Conservation (phyloP, 2,888 invertebrate species). For the Cheilosia impressa region DNA sequence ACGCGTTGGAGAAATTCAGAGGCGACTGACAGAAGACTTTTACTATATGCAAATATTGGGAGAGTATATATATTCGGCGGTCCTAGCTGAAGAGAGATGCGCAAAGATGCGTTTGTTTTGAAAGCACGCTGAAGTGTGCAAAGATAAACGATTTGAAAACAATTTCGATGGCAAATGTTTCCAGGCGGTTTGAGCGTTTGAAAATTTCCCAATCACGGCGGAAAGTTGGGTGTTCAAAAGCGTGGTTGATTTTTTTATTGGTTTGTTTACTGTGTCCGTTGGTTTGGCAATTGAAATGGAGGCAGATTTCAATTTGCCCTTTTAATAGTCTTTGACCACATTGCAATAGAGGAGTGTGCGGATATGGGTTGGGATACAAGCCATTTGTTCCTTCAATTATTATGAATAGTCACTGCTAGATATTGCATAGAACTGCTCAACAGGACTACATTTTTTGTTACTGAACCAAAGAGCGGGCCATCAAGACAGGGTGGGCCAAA, state of each 20-base stretch:
- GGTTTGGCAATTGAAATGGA: no score
- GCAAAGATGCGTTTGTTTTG: constrained; percentile 54
- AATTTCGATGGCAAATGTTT: constrained; percentile 4
- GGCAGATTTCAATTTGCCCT: no score
- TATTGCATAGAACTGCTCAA: no score
- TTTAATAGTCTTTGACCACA: no score
- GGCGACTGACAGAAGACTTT: constrained; percentile 42
- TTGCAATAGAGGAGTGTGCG: no score
- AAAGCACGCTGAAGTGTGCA: constrained; percentile 44
- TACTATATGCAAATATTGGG: constrained; percentile 45
- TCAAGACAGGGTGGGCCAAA: no score
- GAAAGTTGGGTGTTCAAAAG: background rate
- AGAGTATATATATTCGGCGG: constrained; percentile 44
- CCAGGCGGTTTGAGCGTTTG: background rate
- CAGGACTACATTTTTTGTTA: no score
- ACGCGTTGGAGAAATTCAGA: constrained; percentile 57
- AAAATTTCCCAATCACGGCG: constrained; percentile 7
- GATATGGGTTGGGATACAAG: no score
- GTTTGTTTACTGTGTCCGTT: background rate
- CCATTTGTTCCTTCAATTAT: no score
- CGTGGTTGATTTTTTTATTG: background rate
- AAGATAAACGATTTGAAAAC: constrained; percentile 14
- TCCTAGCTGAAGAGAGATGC: constrained; percentile 58
- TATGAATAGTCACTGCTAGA: no score
- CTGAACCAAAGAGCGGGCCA: no score